phyloP scores from a whole-genome alignment of 2,797 vertebrate species.

The Neoniphon sammara region DNA sequence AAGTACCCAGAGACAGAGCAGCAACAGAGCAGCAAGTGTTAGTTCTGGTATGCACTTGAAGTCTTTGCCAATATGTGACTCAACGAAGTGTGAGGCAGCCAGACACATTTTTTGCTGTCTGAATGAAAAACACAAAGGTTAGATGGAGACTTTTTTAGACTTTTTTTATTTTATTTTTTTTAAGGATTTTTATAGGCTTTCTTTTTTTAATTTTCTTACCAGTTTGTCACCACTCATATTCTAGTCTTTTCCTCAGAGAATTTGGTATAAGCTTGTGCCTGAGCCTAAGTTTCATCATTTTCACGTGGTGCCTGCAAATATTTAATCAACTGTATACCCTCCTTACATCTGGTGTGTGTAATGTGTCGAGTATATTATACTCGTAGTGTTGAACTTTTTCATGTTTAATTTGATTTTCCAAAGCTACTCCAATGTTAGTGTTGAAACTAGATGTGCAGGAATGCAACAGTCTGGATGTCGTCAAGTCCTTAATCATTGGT shows the following conservation, averaged over 20 bases:
- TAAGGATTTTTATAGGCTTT: too few relatives aligned
- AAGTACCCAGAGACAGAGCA: constrained; percentile 39
- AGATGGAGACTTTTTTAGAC: not conserved
- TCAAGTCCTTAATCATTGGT: constrained; percentile 35
- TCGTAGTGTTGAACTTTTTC: not conserved
- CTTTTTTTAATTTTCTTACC: not conserved
- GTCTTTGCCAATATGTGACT: constrained; percentile 64
- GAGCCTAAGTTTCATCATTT: not conserved
- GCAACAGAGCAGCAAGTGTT: constrained; percentile 58
- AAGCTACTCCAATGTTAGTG: constrained; percentile 3
- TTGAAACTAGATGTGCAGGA: constrained; percentile 36
- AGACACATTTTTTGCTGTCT: constrained; percentile 36
- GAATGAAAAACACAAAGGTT: constrained; percentile 24
- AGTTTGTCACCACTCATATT: not conserved
- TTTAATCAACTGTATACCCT: not conserved
- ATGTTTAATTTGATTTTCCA: constrained; percentile 16
- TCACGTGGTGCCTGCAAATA: not conserved
- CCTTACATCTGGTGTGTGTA: not conserved
- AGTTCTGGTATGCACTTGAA: constrained; percentile 60
- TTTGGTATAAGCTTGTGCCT: not conserved
- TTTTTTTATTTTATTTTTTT: not conserved
- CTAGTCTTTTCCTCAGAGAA: not conserved
- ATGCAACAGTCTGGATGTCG: constrained; percentile 49
- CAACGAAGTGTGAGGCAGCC: constrained; percentile 48
- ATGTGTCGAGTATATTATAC: not conserved